phyloP scores from a whole-genome alignment of 2,797 vertebrate genomes.

The Kryptopterus vitreolus region DNA sequence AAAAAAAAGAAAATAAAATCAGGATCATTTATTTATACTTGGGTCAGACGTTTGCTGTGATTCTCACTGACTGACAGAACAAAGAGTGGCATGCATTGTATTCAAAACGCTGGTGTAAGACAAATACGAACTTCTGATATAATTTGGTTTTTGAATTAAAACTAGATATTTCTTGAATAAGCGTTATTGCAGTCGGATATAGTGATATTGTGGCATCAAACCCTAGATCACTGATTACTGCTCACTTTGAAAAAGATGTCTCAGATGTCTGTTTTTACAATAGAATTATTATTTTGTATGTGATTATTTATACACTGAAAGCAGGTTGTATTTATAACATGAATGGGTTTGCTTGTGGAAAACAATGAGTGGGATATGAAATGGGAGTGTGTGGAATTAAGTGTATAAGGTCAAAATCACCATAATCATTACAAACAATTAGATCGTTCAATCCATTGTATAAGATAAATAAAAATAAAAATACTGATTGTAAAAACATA shows the following conservation, averaged over 20 bases:
- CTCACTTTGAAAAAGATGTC: constrained; percentile 5
- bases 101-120: neutral
- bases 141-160: neutral
- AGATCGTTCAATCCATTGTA: constrained; percentile 11
- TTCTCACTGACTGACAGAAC: neutral
- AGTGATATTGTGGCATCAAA: neutral
- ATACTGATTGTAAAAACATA: constrained; percentile 5
- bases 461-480: constrained; percentile 4
- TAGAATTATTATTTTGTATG: neutral
- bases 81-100: neutral
- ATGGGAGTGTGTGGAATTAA: neutral
- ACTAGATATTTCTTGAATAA: neutral
- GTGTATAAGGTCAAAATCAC: constrained; percentile 4
- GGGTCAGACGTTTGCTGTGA: neutral
- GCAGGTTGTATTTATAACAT: neutral
- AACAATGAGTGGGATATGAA: constrained; percentile 4
- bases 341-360: neutral
- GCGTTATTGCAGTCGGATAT: neutral
- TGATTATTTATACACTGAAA: neutral
- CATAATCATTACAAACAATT: constrained; percentile 20
- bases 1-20: constrained; percentile 15
- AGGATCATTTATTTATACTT: neutral
- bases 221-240: neutral
- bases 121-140: constrained; percentile 6
- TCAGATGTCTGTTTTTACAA: constrained; percentile 8